phyloP scores from a whole-genome alignment of 2,797 vertebrate species.

The Odontamblyopus rebecca region DNA sequence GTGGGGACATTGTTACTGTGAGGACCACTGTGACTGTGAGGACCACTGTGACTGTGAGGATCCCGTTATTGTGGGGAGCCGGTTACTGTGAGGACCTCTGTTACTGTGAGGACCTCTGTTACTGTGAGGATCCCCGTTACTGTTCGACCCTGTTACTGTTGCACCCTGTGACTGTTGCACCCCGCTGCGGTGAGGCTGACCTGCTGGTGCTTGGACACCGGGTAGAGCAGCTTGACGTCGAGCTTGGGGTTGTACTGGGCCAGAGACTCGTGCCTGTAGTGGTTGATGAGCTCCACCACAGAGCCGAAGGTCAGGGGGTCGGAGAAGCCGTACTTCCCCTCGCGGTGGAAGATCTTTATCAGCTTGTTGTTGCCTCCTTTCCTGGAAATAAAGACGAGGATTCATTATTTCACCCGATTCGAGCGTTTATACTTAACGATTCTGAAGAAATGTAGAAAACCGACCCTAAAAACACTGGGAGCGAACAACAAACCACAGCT shows the following conservation, averaged over 20 bases:
- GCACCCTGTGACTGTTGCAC: too few relatives aligned
- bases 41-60: too few relatives aligned
- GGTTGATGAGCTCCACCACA: slow-evolving; percentile 96
- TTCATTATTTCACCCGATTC: background rate
- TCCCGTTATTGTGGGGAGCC: too few relatives aligned
- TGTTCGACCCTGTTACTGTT: too few relatives aligned
- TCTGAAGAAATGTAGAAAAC: too few relatives aligned
- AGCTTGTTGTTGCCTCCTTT: slow-evolving; percentile 99
- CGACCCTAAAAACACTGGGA: too few relatives aligned
- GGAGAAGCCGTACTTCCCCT: slow-evolving; percentile 97
- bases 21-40: too few relatives aligned
- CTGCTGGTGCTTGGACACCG: slow-evolving; percentile 97
- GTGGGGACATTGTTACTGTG: too few relatives aligned
- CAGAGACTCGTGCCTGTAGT: slow-evolving; percentile 95
- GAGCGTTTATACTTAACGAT: background rate
- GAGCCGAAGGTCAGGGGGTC: slow-evolving; percentile 97
- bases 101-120: too few relatives aligned
- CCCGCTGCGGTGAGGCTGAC: slow-evolving; percentile 59
- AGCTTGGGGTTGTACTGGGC: slow-evolving; percentile 98
- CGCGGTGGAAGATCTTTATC: slow-evolving; percentile 98
- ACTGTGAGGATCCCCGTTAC: too few relatives aligned
- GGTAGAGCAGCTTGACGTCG: slow-evolving; percentile 94
- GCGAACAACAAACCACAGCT: too few relatives aligned
- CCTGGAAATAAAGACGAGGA: slow-evolving; percentile 64
- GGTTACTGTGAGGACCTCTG: too few relatives aligned